Base-by-base conservation (phyloP, 2,888 invertebrate species). In the Apocheima hispidaria region DNA sequence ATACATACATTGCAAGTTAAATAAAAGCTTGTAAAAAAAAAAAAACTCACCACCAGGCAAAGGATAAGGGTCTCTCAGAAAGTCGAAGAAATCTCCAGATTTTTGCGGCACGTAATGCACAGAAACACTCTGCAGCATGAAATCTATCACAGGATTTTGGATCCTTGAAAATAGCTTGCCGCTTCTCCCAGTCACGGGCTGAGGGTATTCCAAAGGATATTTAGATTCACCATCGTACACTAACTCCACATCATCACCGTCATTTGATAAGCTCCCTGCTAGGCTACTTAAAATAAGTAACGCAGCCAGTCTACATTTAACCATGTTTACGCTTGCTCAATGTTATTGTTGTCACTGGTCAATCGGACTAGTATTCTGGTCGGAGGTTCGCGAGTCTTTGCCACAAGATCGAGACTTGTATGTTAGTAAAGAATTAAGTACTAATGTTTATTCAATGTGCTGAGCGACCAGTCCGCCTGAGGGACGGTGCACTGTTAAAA, bases 31-130 rank as follows among this genome's bases (percentile, higher is more conserved):
- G n/a, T n/a, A 30, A 18, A 12, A 21, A 20, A 26, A 30, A 26
- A 35, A 41, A 4, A 10, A 75, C 86, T 86, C 63, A 89, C 90
- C 88, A 66, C 69, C 78, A 9, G 90, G 89, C 46, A 89, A 72
- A 28, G 84, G 81, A 59, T 83, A 90, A 0, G 81, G 74, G 63
- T 91, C 90, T 64, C 84, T 74, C 10, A 90, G 64, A 51, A 88
- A 84, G 55, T 82, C 82, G 65, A 90, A 90, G 12, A 83, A 65
- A 53, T 87, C 84, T 7, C 69, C 72, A 6, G 69, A 43, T 14
- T 73, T 64, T 30, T 76, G 71, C 2, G 77, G 69, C 4, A 62
- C 65, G 30, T 81, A 78, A 21, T 73, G 68, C 2, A 64, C 63
- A 1, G 81, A 77, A 2, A 78, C 76, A 0, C 78, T 76, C 58